These are phyloP conservation scores for Ornithoptera priamus DNA, from an alignment of 2,888 invertebrate genomes.

Conservation along the genomic window DNA sequence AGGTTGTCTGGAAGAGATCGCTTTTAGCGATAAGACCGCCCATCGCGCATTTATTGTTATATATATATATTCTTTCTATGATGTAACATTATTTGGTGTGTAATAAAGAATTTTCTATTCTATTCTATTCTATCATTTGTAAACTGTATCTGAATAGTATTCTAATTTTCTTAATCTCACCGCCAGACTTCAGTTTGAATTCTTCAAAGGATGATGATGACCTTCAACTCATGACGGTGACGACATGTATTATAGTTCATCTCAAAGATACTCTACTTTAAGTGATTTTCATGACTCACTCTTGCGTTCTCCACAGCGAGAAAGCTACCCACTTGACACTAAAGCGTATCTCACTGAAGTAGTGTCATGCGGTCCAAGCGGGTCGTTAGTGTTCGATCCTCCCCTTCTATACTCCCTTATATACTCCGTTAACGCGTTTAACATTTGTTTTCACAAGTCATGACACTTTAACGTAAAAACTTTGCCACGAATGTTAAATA, in stretches of 20 bases:
- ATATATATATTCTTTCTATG: no score
- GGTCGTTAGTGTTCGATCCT: constrained; percentile 3
- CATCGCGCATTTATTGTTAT: no score
- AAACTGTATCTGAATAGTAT: no score
- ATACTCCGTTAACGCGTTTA: background rate
- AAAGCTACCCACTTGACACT: constrained; percentile 16
- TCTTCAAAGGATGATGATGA: no score
- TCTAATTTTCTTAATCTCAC: no score
- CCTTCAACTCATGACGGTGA: no score
- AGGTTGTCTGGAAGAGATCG: no score
- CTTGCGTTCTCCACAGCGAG: constrained; percentile 1
- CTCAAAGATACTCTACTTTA: background rate
- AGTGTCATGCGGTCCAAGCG: constrained; percentile 1
- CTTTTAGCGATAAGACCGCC: no score
- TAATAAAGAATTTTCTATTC: no score
- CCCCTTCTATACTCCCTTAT: background rate
- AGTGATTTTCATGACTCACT: background rate
- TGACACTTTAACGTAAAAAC: background rate
- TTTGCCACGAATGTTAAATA: background rate
- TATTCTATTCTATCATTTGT: no score
- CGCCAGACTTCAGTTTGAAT: no score
- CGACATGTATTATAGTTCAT: background rate
- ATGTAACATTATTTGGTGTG: no score
- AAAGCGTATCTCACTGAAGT: constrained; percentile 11
- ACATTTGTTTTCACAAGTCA: background rate